Conservation (phyloP, 1,140 invertebrate genomes). For the Telenomus remus region DNA sequence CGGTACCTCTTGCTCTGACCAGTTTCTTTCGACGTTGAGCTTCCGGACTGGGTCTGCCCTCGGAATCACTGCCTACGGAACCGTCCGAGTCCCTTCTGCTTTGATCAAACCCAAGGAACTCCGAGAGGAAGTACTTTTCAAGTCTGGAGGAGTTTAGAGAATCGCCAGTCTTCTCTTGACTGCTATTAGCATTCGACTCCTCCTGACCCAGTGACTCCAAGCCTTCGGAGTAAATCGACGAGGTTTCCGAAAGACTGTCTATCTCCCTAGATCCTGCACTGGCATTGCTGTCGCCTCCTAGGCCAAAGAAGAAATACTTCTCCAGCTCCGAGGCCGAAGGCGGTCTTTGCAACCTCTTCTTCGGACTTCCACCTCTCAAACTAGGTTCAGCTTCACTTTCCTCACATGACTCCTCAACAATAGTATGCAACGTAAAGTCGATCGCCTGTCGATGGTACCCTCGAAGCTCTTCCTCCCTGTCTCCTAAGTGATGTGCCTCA, state of each 20-base stretch:
- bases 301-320: constrained; percentile 92
- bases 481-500: constrained; percentile 72
- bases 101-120: constrained; percentile 87
- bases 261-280: constrained; percentile 75
- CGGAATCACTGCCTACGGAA: constrained; percentile 88
- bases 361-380: constrained; percentile 67
- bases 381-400: constrained; percentile 87
- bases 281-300: constrained; percentile 83
- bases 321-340: constrained; percentile 88
- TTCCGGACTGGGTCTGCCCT: constrained; percentile 89
- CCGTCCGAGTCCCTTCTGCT: constrained; percentile 85
- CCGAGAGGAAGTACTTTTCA: constrained; percentile 92
- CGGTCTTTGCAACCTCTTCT: constrained; percentile 77
- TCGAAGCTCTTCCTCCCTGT: constrained; percentile 86
- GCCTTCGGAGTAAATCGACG: constrained; percentile 89
- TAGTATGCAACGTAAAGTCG: constrained; percentile 93
- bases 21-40: constrained; percentile 85
- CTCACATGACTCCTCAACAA: constrained; percentile 94
- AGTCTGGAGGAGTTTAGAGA: constrained; percentile 85
- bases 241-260: constrained; percentile 89
- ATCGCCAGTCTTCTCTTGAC: constrained; percentile 80
- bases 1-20: constrained; percentile 86
- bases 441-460: constrained; percentile 87
- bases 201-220: constrained; percentile 81
- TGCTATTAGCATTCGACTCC: constrained; percentile 70